Conservation (phyloP, 2,113 vertebrate genomes). For the Muscicapa adusta region DNA sequence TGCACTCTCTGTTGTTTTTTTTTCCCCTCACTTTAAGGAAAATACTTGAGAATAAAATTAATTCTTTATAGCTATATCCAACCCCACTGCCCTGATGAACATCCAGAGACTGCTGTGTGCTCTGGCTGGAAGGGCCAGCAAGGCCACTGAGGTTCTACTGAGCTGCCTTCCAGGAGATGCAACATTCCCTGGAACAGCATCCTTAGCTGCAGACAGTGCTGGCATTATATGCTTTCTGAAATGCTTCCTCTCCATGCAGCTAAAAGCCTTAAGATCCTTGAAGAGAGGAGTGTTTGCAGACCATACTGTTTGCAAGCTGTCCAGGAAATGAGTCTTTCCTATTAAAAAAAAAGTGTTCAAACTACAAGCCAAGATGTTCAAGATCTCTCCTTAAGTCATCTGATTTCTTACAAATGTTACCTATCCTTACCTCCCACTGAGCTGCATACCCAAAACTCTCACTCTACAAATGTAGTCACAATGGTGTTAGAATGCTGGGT, state of each 20-base stretch:
- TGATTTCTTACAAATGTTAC: not conserved
- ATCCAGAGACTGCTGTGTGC: not conserved
- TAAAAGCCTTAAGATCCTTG: not conserved
- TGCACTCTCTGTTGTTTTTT: not conserved
- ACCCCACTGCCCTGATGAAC: not conserved
- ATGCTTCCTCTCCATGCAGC: not conserved
- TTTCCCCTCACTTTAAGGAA: not conserved
- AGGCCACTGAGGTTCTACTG: not conserved
- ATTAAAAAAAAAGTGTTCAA: not conserved
- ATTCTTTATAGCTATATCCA: not conserved
- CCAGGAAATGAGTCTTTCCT: slow-evolving; percentile 40
- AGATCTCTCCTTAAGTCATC: not conserved
- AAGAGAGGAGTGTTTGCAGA: not conserved
- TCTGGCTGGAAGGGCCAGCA: not conserved
- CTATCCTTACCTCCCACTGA: not conserved
- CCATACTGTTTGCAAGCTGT: slow-evolving; percentile 33
- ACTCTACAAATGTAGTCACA: not conserved
- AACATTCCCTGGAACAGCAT: not conserved
- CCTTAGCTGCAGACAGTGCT: not conserved
- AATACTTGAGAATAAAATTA: not conserved
- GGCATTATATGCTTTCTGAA: not conserved
- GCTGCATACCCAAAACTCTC: not conserved
- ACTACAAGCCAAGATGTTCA: not conserved
- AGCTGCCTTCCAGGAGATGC: not conserved
- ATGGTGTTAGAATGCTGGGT: not conserved